Conservation (phyloP, 2,113 vertebrate genomes). For the Odocoileus virginianus region DNA sequence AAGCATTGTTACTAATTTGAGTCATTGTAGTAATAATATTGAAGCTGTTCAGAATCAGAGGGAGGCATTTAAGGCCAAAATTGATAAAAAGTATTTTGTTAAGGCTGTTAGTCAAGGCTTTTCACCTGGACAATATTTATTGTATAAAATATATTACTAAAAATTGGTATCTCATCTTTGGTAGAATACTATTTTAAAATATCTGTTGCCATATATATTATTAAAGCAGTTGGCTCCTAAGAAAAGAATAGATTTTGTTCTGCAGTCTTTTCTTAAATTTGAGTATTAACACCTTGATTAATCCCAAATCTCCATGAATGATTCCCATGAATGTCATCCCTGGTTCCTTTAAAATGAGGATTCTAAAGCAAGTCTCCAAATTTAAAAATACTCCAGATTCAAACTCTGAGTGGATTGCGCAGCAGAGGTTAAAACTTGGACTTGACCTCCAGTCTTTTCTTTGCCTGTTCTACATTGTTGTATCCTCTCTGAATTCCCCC, state of each 20-base stretch:
- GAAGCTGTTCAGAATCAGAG: background rate
- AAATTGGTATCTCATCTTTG: background rate
- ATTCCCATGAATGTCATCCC: background rate
- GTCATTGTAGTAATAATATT: background rate
- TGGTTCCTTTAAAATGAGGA: background rate
- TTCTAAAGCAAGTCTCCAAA: background rate
- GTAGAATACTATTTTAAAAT: background rate
- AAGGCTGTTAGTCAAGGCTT: background rate
- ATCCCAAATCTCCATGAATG: background rate
- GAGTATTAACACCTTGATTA: background rate
- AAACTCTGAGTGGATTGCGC: background rate
- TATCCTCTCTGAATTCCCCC: background rate
- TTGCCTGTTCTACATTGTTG: background rate
- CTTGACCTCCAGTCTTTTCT: background rate
- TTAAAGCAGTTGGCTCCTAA: background rate
- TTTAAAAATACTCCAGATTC: background rate
- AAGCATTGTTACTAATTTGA: background rate
- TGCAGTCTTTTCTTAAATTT: background rate
- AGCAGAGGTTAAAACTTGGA: background rate
- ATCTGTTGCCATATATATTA: background rate
- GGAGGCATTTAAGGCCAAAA: background rate
- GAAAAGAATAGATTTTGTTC: constrained; percentile 14
- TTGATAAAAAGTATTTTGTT: background rate
- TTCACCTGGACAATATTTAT: background rate
- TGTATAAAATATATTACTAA: background rate